Base-by-base conservation (phyloP, 1,140 invertebrate species). In the Hypsibius dujardini region DNA sequence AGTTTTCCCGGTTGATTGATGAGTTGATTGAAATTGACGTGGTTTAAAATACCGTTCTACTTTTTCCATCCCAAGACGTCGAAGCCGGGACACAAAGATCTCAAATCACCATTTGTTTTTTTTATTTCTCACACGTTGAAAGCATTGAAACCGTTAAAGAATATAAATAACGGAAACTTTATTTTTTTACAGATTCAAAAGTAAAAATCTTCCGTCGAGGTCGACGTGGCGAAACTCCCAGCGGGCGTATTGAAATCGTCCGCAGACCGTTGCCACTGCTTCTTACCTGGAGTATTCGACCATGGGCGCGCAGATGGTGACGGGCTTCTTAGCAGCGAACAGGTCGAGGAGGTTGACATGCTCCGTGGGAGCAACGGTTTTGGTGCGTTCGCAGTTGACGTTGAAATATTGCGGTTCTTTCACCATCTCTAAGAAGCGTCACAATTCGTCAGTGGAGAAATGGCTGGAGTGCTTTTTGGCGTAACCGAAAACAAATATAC, bases 261-360 rank as follows among this genome's bases (percentile, higher is more conserved):
- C n/a, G 50, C n/a, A 7, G 50, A n/a, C 7, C 7, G n/a, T 56
- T 56, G 7, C n/a, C 50, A 7, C 50, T n/a, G n/a, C n/a, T 7
- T 7, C 7, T 14, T 42, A 67, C 62, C 62, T 67, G 42, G 7
- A 14, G 45, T 67, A 67, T 42, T 67, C 62, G 12, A 67, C 62
- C 62, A 67, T 67, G 3, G 62, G 62, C 62, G 62, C 62, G 45
- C 62, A 67, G 3, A 67, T 67, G 3, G 3, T 7, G 12, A 67
- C 62, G 7, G 7, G 42, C 45, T 67, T 67, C 62, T 67, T 67
- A 3, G 3, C 42, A 3, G 7, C 7, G 42, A 67, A 67, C 3
- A 67, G 12, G 42, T 67, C 62, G 12, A 67, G 62, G 45, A 67
- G 62, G 45, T 67, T 42, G 42, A 67, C 45, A 67, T 67, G 62